Evolutionary conservation across 1,140 invertebrate genomes (phyloP), one percentile per base, ranked within the genome.

Genomic region (Theocolax elegans): DNA sequence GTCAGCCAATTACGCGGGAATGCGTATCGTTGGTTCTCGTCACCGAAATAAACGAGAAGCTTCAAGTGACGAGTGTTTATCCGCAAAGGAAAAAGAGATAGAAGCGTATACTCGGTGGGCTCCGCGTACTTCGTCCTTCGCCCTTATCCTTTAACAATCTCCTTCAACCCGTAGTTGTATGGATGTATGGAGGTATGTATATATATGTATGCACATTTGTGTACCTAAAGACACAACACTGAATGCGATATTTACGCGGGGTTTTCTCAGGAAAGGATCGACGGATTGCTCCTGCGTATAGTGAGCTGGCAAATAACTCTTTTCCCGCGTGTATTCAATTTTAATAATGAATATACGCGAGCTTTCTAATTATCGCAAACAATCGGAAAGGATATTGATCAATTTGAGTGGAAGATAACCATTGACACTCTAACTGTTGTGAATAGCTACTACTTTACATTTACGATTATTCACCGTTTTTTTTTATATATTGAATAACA

Each of bases 1-100:
- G 49, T 59, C 54, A 44, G 69, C 69, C 69, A 71, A 71, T 71
- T 71, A 71, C 62, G 59, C 54, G 60, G 53, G 60, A 59, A 71
- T 59, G 60, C 51, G 42, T n/a, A 60, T 42, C 35, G 40, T 35
- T 25, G 19, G n/a, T n/a, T 46, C 25, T 48, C 53, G 62, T 71
- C 69, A 71, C 53, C 62, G 62, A 66, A 71, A 65, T 66, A 60
- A 71, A 71, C 35, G 69, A 71, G 69, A 21, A 25, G 53, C 69
- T 10, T 27, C 12, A 21, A 49, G 60, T 71, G 68, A 64, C 60
- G 65, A 58, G 60, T 23, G 58, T 42, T 23, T 29, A 59, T 48
- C 49, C 59, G 25, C 25, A 3, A 10, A 13, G 42, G 21, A 9
- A 27, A 19, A n/a, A 42, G 42, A 51, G 56, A 60, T 68, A 62